phyloP scores from a whole-genome alignment of 37 sponge, comb jelly and placozoan genomes.

The Corticium candelabrum region DNA sequence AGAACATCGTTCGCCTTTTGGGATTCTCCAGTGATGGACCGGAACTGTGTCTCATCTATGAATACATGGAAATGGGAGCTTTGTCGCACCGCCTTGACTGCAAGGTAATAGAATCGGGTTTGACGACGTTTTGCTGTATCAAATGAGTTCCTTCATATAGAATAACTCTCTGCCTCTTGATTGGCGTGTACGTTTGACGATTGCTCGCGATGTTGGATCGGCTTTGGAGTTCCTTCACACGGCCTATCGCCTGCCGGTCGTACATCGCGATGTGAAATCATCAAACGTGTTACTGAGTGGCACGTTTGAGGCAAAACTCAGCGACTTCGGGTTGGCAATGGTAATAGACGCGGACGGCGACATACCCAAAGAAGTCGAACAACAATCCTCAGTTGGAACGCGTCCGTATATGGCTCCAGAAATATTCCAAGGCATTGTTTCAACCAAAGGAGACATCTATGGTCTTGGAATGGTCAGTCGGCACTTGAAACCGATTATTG shows the following conservation, averaged over 20 bases:
- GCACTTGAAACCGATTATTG: too few species aligned
- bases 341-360: background rate
- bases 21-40: background rate
- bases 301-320: background rate
- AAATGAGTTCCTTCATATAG: background rate
- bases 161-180: background rate
- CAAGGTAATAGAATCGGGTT: background rate
- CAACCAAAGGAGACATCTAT: background rate
- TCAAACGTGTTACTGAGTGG: background rate
- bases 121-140: background rate
- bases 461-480: background rate
- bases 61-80: background rate
- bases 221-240: background rate
- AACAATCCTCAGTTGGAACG: background rate
- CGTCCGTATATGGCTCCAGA: constrained; percentile 1
- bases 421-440: background rate
- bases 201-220: background rate
- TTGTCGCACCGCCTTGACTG: background rate
- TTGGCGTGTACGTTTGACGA: background rate
- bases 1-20: background rate
- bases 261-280: background rate
- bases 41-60: background rate
- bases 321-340: background rate
- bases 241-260: background rate
- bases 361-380: background rate